phyloP scores from a whole-genome alignment of 2,888 invertebrate genomes.

The Netelia fuscicornis region DNA sequence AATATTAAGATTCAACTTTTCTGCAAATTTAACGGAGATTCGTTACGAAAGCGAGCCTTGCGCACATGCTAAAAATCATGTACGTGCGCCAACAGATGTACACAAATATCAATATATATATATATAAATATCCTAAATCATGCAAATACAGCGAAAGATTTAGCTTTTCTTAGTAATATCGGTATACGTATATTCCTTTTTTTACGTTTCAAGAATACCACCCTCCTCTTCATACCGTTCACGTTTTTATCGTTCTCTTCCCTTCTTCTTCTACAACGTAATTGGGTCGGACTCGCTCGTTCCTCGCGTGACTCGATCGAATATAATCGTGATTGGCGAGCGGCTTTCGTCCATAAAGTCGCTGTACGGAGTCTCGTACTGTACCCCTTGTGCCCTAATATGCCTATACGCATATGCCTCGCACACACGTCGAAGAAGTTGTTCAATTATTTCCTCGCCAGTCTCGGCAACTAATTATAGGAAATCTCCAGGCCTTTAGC shows the following conservation, averaged over 20 bases:
- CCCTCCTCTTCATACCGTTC: background rate
- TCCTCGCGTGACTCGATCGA: conserved; percentile 66
- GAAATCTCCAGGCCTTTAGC: conserved; percentile 64
- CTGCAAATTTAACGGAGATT: background rate
- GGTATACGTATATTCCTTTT: background rate
- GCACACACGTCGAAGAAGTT: conserved; percentile 59
- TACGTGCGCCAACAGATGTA: background rate
- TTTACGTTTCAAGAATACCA: background rate
- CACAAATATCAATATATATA: background rate
- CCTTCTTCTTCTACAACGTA: conserved; percentile 35
- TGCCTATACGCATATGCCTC: background rate
- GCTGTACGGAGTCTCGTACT: conserved; percentile 2
- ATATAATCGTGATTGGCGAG: conserved; percentile 59
- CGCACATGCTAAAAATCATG: background rate
- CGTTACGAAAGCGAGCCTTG: background rate
- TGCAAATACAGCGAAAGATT: conserved; percentile 18
- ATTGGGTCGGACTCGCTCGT: conserved; percentile 58
- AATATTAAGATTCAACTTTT: too few species aligned
- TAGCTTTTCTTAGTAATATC: conserved; percentile 36
- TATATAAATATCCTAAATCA: conserved; percentile 1
- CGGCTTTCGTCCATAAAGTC: conserved; percentile 9
- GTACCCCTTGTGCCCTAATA: conserved; percentile 27
- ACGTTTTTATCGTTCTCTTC: conserved; percentile 1
- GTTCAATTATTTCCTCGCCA: conserved; percentile 61
- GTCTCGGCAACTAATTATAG: conserved; percentile 58